Base-by-base conservation (phyloP, 2,113 vertebrate species). In the Leptocoma aspasia region DNA sequence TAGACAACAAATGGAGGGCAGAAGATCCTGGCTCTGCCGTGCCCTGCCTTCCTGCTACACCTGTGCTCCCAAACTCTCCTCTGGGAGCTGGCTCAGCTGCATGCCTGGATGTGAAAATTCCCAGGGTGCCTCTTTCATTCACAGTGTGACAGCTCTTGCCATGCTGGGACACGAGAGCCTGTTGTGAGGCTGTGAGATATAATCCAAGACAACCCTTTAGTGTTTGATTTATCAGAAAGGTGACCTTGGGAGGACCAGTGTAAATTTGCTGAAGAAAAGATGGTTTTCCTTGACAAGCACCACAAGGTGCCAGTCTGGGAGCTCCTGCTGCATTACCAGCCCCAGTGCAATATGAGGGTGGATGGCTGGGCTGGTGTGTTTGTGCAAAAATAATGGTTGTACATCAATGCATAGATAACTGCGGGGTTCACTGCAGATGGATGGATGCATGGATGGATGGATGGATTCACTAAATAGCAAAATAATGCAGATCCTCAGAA, bases 171-270 rank as follows among this genome's bases (percentile, higher is more conserved):
- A 11, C 2, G 2, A 76, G 44, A 82, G 63, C 37, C 72, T 73
- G 47, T 57, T 90, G 82, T 53, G 66, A 16, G 10, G 16, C 45
- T 57, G 56, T 45, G 56, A 85, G 83, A 63, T 65, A 72, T 33
- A 57, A 72, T 77, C 84, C 91, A 82, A 77, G 42, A 41, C 81
- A 94, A 80, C 6, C 10, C 33, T 80, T 85, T 31, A 82, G 60
- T 64, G 54, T 78, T 79, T 70, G 44, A 84, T 95, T 96, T 92
- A 78, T 95, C 86, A 92, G 85, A 91, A 77, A 80, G 53, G 79
- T 45, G 14, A 75, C 86, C 86, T 91, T 89, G 86, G 76, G 50
- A 96, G 79, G 21, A 94, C 13, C 56, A 35, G 4, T 47, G 37
- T 42, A 87, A 86, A 87, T 85, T 61, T 90, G 19, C 61, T 89